A percentile compares a stretch with the other conserved stretches of the same genome.
phyloP scores from a whole-genome alignment of 2,113 vertebrate genomes.

The Callithrix jacchus region DNA sequence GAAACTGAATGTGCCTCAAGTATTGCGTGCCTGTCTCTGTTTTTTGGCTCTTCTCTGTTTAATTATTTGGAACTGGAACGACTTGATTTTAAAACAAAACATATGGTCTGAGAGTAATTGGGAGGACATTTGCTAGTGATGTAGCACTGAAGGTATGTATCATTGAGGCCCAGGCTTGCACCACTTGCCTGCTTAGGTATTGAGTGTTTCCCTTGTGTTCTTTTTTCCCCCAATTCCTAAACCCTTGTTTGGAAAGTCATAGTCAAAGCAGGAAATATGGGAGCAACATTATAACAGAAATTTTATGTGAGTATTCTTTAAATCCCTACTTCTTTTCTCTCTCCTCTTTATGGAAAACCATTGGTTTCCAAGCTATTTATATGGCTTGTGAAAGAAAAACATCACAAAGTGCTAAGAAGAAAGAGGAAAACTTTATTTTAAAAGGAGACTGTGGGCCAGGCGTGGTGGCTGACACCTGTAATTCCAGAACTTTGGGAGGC shows the following conservation, averaged over 20 bases:
- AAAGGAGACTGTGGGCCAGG: not conserved
- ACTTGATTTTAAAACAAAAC: constrained; percentile 74
- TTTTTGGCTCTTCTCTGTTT: constrained; percentile 60
- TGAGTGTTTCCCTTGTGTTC: not conserved
- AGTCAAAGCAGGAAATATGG: not conserved
- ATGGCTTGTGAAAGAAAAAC: not conserved
- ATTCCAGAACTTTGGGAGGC: no score
- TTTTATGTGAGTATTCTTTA: not conserved
- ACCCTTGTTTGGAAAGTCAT: constrained; percentile 10
- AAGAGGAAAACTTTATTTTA: not conserved
- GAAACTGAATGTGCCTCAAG: not conserved
- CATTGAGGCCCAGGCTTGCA: not conserved
- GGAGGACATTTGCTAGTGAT: constrained; percentile 47
- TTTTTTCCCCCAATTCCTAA: not conserved
- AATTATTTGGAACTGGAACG: constrained; percentile 65
- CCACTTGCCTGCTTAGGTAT: not conserved
- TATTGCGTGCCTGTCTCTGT: constrained; percentile 17
- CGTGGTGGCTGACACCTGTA: no score
- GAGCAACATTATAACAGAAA: not conserved
- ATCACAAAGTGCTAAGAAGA: not conserved
- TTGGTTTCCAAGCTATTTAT: constrained; percentile 46
- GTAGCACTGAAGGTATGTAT: not conserved
- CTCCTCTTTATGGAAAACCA: constrained; percentile 44
- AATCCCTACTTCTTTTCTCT: not conserved
- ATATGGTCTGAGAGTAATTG: constrained; percentile 36